These are phyloP conservation scores for Hippoglossus hippoglossus DNA, from an alignment of 2,797 vertebrate species.

Conservation along the genomic window DNA sequence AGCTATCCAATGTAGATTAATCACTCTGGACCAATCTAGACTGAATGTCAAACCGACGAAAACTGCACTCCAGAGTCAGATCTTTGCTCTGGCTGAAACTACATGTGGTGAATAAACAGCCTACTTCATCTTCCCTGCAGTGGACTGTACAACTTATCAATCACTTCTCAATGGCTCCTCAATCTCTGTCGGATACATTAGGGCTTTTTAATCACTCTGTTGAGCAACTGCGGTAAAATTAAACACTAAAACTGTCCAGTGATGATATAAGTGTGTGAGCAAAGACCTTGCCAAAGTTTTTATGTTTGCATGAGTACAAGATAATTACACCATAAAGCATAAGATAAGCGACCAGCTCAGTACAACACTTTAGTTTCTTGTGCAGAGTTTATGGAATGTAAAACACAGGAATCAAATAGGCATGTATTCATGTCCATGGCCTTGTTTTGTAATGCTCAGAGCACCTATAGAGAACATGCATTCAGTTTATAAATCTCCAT, in stretches of 20 bases:
- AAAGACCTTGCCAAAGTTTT: slow-evolving; percentile 15
- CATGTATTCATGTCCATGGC: background rate
- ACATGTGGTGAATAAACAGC: slow-evolving; percentile 15
- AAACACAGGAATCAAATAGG: background rate
- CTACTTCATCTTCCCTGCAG: slow-evolving; percentile 45
- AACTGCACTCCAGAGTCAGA: background rate
- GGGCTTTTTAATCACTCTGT: slow-evolving; percentile 52
- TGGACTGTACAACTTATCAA: slow-evolving; percentile 45
- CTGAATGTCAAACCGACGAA: background rate
- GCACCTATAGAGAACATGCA: background rate
- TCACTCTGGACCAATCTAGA: background rate
- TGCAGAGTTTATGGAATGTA: slow-evolving; percentile 4
- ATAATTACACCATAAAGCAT: slow-evolving; percentile 15
- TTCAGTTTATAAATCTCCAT: slow-evolving; percentile 1
- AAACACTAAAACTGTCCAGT: slow-evolving; percentile 16
- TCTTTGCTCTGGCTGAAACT: slow-evolving; percentile 14
- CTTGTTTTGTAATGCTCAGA: background rate
- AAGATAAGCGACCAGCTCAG: background rate
- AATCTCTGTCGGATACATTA: slow-evolving; percentile 45
- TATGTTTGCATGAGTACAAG: background rate
- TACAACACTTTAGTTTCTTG: background rate
- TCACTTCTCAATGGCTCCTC: slow-evolving; percentile 37
- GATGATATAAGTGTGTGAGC: slow-evolving; percentile 32
- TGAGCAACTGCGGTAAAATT: slow-evolving; percentile 41
- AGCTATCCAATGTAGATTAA: too few species aligned